A percentile compares a stretch with the other conserved stretches of the same genome.
phyloP scores from a whole-genome alignment of 2,113 vertebrate species.

The Larimichthys polyactis region DNA sequence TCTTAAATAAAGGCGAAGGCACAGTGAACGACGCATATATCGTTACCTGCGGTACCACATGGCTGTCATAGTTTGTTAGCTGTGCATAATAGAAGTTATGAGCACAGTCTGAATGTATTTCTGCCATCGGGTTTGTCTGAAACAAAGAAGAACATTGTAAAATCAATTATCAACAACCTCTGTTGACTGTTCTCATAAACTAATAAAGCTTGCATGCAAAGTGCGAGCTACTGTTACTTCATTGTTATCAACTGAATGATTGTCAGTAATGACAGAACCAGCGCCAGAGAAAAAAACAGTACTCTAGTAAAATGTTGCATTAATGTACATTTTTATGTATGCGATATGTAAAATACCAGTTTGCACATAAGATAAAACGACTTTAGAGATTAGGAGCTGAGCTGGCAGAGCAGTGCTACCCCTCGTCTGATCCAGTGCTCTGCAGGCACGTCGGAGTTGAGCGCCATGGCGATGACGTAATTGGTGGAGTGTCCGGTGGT shows the following conservation, averaged over 20 bases:
- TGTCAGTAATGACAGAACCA: too few species aligned
- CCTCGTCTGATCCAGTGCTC: slow-evolving; percentile 91
- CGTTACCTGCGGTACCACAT: neutral
- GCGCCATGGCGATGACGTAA: slow-evolving; percentile 89
- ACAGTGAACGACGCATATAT: neutral
- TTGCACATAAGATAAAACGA: neutral
- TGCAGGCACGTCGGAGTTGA: slow-evolving; percentile 82
- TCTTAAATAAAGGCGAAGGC: neutral
- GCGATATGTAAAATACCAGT: neutral
- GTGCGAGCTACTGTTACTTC: neutral
- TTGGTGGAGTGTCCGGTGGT: slow-evolving; percentile 94
- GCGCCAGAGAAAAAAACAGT: too few species aligned
- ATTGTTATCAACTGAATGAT: neutral
- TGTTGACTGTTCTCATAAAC: neutral
- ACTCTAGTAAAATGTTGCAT: neutral
- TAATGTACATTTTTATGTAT: neutral
- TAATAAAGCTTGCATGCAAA: too few species aligned
- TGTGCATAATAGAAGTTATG: neutral
- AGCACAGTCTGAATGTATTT: neutral
- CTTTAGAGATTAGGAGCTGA: slow-evolving; percentile 79
- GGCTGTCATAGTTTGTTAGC: neutral
- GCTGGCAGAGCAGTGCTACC: slow-evolving; percentile 89
- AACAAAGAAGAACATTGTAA: neutral
- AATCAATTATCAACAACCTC: neutral
- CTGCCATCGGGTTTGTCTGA: neutral